Base-by-base conservation (phyloP, 2,113 vertebrate genomes). In the Pungitius pungitius region DNA sequence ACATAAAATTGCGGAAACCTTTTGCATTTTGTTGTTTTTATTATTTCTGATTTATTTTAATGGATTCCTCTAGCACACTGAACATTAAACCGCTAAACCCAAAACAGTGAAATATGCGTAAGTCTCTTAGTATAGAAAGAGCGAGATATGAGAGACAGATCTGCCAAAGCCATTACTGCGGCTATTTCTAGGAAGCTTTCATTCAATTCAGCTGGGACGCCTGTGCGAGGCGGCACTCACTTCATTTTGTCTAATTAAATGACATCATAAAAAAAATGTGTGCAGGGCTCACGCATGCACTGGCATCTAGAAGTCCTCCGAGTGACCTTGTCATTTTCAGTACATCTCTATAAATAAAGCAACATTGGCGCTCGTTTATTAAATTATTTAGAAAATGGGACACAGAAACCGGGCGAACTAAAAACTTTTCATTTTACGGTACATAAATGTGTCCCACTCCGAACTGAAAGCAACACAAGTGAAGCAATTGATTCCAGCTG, bases 141-240 rank as follows among this genome's bases (percentile, higher is more conserved):
- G 13, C 60, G 14, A 12, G 51, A 74, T 22, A 60, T 33, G 14
- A 57, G 27, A 35, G 35, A 18, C 5, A 67, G 57, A 65, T 75
- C 70, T 70, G 56, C 52, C 39, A 22, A 3, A 78, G 43, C 58
- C 69, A 52, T 83, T 86, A 85, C 27, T 75, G 75, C 57, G 64
- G 63, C 83, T 87, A 83, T 88, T 90, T 43, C 59, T 76, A 64
- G 60, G 79, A 79, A 66, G 73, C 71, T 78, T 84, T 87, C 74
- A 87, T 82, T 85, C 13, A 76, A 71, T 73, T 85, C 72, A 69
- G 42, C 76, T 67, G 77, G 81, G 82, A 85, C 35, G 55, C 69
- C 75, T 77, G 81, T 59, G 66, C 66, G 14, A 33, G 75, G 80
- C 66, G 66, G 78, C 72, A 70, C 76, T 88, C 82, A 65, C 69